phyloP scores from a whole-genome alignment of 2,888 invertebrate genomes.

The Chrysomela aeneicollis region DNA sequence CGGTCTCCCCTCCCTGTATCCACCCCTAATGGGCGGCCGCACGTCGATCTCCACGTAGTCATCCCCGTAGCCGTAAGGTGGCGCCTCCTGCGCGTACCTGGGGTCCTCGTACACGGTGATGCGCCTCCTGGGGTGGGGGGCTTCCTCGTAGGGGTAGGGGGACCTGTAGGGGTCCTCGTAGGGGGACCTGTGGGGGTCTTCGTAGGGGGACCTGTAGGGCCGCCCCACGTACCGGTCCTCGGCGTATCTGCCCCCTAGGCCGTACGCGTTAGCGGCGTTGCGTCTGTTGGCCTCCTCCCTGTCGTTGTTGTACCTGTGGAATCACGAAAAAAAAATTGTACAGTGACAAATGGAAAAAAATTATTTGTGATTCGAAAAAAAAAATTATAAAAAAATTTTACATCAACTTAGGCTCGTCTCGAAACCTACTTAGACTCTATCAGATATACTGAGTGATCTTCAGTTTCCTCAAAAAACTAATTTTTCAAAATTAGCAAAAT shows the following conservation, averaged over 20 bases:
- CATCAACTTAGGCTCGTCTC: too few species aligned
- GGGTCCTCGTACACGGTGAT: conserved; percentile 61
- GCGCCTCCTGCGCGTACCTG: conserved; percentile 27
- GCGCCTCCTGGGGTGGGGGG: conserved; percentile 43
- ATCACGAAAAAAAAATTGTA: too few species aligned
- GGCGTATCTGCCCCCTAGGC: conserved; percentile 43
- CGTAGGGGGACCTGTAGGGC: too few species aligned
- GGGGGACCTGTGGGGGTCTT: too few species aligned
- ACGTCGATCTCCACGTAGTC: conserved; percentile 50
- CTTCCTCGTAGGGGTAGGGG: background rate
- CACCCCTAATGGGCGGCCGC: conserved; percentile 39
- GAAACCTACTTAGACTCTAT: too few species aligned
- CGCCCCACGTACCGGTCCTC: conserved; percentile 43
- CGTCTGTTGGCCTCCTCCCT: conserved; percentile 45
- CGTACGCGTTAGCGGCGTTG: conserved; percentile 45
- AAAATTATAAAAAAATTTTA: too few species aligned
- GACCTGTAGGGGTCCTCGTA: conserved; percentile 4
- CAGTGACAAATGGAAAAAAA: too few species aligned
- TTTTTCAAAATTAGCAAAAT: too few species aligned
- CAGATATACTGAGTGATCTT: too few species aligned
- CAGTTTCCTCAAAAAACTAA: too few species aligned
- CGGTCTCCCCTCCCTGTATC: conserved; percentile 36
- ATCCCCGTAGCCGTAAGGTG: conserved; percentile 34
- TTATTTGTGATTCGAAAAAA: too few species aligned
- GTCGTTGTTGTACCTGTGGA: conserved; percentile 52